Evolutionary conservation across 2,113 vertebrate species (phyloP), one percentile per base, ranked within the genome.

Genomic region (Misgurnus anguillicaudatus): DNA sequence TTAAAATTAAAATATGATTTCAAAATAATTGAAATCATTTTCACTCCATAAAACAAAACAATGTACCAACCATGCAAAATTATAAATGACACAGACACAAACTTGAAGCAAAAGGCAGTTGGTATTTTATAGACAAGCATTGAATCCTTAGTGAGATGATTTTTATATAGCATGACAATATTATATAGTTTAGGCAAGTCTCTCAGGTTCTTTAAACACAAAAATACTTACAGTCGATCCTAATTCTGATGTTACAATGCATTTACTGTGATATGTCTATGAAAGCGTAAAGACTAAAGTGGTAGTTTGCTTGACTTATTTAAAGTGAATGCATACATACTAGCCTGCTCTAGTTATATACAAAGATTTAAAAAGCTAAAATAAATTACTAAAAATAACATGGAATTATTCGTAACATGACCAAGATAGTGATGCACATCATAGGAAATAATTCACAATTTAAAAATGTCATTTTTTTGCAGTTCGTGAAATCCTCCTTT

Each of bases 371-470:
- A 90, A 91, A 89, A 84, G 86, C 93, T 93, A 94, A 86, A 94
- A 94, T 94, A 94, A 94, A 93, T 94, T 93, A 94, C 92, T 93
- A 93, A 86, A 90, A 87, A 84, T 83, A 83, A 86, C 57, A 73
- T 73, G 51, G 42, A 83, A 77, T 84, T 80, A 71, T 79, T 82
- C 83, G 75, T 78, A 85, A 80, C 41, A 75, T 39, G 39, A 64
- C 19, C 79, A 73, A 78, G 71, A 85, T 73, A 86, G 85, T 69
- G 82, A 86, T 62, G n/a, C 76, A 67, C 77, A 66, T 62, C 24
- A 61, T 42, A 38, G 62, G 53, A 82, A 84, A 83, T 79, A 84
- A 85, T 69, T 82, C 82, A 86, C 86, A 75, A 75, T 80, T 42
- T 4, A 64, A 83, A 72, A 82, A n/a, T n/a, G 80, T 72, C 72